A percentile compares a stretch with the other conserved stretches of the same genome.
Conservation (phyloP, 2,888 invertebrate genomes). For the Poecilobothrus nobilitatus region DNA sequence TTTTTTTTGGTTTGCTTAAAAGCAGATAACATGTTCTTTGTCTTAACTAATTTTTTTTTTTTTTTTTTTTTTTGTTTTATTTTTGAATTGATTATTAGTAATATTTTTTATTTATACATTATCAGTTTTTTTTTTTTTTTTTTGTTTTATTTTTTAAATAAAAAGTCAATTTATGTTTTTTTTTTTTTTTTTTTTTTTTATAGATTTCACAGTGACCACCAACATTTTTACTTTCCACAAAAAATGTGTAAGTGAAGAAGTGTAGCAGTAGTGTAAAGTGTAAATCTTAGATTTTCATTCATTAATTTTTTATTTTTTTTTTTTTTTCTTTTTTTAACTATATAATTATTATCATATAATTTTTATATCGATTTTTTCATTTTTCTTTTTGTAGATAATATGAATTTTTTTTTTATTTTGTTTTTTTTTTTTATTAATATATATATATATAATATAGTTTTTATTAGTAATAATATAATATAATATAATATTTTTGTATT, state of each 20-base stretch:
- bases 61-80: not conserved
- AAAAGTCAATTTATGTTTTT: not conserved
- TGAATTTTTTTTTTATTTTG: no score
- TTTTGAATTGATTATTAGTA: slow-evolving; percentile 4
- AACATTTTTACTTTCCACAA: not conserved
- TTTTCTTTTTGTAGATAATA: not conserved
- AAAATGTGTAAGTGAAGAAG: not conserved
- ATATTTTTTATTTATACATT: not conserved
- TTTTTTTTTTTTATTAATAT: no score
- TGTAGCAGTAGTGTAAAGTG: not conserved
- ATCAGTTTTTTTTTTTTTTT: not conserved
- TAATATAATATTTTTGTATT: not conserved
- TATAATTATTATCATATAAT: not conserved
- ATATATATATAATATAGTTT: no score
- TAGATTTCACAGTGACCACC: not conserved
- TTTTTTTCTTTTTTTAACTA: not conserved
- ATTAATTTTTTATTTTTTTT: not conserved
- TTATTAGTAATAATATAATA: not conserved
- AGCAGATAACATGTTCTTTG: not conserved
- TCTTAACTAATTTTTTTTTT: not conserved
- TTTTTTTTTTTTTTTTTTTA: not conserved
- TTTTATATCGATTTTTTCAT: not conserved
- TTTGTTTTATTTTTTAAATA: not conserved
- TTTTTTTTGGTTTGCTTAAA: slow-evolving; percentile 3
- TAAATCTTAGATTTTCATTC: not conserved